These are phyloP conservation scores for Sebastolobus altivelis DNA, from an alignment of 2,797 vertebrate genomes.

Conservation along the genomic window DNA sequence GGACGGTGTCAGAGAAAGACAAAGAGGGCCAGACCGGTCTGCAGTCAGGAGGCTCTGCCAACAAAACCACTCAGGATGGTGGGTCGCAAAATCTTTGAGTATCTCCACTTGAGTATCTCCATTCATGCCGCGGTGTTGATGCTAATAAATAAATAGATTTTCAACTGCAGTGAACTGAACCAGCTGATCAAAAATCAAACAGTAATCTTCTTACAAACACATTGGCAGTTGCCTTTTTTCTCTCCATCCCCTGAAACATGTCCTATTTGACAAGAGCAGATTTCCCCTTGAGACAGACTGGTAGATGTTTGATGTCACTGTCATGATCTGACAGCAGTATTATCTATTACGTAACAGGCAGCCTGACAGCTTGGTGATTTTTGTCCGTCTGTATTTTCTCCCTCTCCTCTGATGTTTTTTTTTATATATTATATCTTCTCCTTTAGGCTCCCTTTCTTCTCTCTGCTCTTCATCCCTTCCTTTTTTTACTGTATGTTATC, in stretches of 20 bases:
- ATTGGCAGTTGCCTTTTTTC: neutral
- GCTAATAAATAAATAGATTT: neutral
- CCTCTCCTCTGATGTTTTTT: neutral
- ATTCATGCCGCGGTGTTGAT: neutral
- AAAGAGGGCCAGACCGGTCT: conserved; percentile 87
- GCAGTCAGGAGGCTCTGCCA: conserved; percentile 79
- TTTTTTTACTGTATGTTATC: neutral
- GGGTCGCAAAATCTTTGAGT: conserved; percentile 46
- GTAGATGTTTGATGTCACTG: conserved; percentile 33
- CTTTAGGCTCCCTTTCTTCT: neutral
- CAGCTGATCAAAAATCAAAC: neutral
- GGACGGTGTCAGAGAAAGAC: conserved; percentile 89
- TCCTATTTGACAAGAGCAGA: neutral
- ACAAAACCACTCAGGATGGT: conserved; percentile 92
- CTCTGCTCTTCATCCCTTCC: neutral
- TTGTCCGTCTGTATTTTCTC: neutral
- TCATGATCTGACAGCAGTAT: neutral
- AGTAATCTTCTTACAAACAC: neutral
- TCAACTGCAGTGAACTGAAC: neutral
- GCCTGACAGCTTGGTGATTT: conserved; percentile 3
- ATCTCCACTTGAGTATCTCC: neutral
- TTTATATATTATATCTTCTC: neutral
- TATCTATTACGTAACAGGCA: conserved; percentile 40
- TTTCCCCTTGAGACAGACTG: neutral
- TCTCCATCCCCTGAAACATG: neutral